Base-by-base conservation (phyloP, 2,888 invertebrate species). In the Eristalis arbustorum region DNA sequence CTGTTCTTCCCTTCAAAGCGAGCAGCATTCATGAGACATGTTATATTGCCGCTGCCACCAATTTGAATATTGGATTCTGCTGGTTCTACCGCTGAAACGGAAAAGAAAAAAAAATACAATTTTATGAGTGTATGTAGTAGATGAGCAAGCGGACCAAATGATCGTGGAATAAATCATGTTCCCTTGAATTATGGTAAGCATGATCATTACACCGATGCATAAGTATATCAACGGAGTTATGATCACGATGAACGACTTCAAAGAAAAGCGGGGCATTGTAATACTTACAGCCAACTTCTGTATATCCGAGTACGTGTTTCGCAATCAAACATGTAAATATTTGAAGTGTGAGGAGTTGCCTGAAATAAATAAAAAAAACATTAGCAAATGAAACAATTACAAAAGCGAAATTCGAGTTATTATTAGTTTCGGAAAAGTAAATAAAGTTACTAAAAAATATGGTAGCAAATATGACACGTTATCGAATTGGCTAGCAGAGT, bases 41-140 rank as follows among this genome's bases (percentile, higher is more conserved):
- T 91, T 37, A 92, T 91, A 67, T 91, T 91, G 0, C 90, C 90
- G 81, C 89, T 89, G 13, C 89, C 89, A 23, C 91, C 92, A 62
- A 91, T 90, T 11, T 88, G 88, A 13, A 90, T 88, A 57, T 91
- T 90, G 6, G 90, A 89, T 14, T 75, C 88, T 2, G 80, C 77
- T 2, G 92, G 91, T 1, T 88, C 74, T 1, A 90, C 89, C 82
- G 90, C 90, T 88, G 40, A 59, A 77, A 84, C 23, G 25, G 3
- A 25, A 25, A 59, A 28, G 22, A 69, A 69, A 84, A 64, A 13
- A 59, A 25, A 14, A 31, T 5, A 31, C 6, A 25, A 2, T 1
- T 25, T 25, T 25, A 25, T 25, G 25, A 2, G 25, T 25, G 25
- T 25, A 25, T 25, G 25, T 1, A 25, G 49, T 2, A 18, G 18